Evolutionary conservation across 2,113 vertebrate genomes (phyloP), one percentile per base, ranked within the genome.

Genomic region (Sterna hirundo): DNA sequence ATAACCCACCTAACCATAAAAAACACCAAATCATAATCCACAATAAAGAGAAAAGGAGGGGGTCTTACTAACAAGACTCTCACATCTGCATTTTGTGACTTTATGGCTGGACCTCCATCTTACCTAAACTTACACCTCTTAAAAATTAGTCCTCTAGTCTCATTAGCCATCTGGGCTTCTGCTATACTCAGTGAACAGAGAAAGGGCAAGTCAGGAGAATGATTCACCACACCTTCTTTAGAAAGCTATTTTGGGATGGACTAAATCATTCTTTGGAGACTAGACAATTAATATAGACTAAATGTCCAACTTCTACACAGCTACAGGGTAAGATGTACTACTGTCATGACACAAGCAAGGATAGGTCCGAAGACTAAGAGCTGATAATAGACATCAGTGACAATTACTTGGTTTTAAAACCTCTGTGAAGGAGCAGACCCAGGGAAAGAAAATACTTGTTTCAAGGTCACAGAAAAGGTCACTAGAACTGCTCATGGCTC

Each of bases 231-330:
- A 85, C 18, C 84, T 96, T 72, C 84, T 90, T 91, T 69, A 90
- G 81, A 82, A 79, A 91, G 75, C 58, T 96, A 88, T 96, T 95
- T 94, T 93, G 49, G 62, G 62, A 76, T 46, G 52, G 58, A 70
- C 87, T 94, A 90, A 85, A 90, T 90, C 52, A 70, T 77, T 80
- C 85, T 70, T 92, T 71, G 61, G 54, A 91, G 70, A 80, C 29
- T n/a, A 83, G 70, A 90, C 74, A 88, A 69, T 85, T 90, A 95
- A 86, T 78, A 80, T 36, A 79, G 70, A 72, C 47, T 71, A 86
- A 66, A 70, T 77, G 54, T 85, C 62, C 92, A 80, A 38, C 54
- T 57, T 55, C 65, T 85, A 26, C 40, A 44, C 34, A 69, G 61
- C 61, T 76, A 30, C 49, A 79, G 74, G 18, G 69, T 46, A 21